These are phyloP conservation scores for Drosophila nigromelanica DNA, from an alignment of 1,140 invertebrate species.

Conservation along the genomic window DNA sequence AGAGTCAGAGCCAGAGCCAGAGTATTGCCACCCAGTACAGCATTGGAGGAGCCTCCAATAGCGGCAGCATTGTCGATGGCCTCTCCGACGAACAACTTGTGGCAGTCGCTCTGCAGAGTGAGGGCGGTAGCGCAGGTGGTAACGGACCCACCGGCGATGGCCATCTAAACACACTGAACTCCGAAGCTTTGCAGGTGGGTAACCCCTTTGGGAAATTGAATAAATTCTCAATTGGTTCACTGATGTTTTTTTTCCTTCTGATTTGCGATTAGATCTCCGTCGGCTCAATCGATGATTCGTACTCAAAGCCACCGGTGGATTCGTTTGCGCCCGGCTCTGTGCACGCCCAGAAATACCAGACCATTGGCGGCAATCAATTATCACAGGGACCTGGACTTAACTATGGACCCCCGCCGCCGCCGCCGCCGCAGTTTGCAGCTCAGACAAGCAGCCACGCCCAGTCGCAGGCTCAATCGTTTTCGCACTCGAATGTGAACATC, in stretches of 20 bases:
- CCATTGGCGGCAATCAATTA: constrained; percentile 26
- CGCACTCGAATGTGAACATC: constrained; percentile 56
- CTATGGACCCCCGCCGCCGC: constrained; percentile 53
- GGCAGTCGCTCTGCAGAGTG: constrained; percentile 71
- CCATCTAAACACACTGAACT: constrained; percentile 60
- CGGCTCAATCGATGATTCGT: constrained; percentile 62
- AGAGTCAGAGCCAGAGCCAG: background rate
- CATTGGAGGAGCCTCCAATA: constrained; percentile 2
- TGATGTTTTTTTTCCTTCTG: too few relatives aligned
- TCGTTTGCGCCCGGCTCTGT: constrained; percentile 65
- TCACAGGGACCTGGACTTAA: constrained; percentile 19
- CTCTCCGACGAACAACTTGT: constrained; percentile 76
- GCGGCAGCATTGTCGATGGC: constrained; percentile 62
- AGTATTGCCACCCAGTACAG: constrained; percentile 51
- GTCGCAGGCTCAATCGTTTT: constrained; percentile 30
- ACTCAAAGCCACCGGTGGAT: constrained; percentile 67
- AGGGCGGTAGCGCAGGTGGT: constrained; percentile 32
- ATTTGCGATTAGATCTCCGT: constrained; percentile 43
- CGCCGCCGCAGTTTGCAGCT: constrained; percentile 78
- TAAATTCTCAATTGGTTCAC: background rate
- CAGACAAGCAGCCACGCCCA: constrained; percentile 62
- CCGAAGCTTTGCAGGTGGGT: constrained; percentile 70
- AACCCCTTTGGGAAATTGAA: background rate
- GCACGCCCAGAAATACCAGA: constrained; percentile 66
- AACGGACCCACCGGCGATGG: constrained; percentile 48